Evolutionary conservation across 2,888 invertebrate genomes (phyloP).

Genomic region (Leptopterna dolabrata): DNA sequence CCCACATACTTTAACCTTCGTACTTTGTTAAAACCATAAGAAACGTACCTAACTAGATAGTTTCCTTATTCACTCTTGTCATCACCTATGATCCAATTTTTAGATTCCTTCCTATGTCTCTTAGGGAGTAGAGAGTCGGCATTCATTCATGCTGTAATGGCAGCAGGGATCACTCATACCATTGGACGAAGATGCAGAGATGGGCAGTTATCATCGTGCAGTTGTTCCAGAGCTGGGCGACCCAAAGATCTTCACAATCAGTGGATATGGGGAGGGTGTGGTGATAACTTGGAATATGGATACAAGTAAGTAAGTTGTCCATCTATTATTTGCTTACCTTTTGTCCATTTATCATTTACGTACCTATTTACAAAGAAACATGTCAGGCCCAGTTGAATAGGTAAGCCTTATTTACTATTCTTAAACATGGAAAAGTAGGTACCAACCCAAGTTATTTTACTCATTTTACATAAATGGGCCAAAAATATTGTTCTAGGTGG

Average conservation of each 20-base stretch:
- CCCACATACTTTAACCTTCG: too few relatives aligned
- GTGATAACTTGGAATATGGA: conserved; percentile 95
- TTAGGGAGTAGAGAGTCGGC: conserved; percentile 88
- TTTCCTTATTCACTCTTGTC: too few relatives aligned
- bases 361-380: too few relatives aligned
- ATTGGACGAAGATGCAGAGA: conserved; percentile 92
- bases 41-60: too few relatives aligned
- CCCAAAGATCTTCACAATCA: conserved; percentile 87
- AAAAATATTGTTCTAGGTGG: too few relatives aligned
- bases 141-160: conserved; percentile 89
- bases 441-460: too few relatives aligned
- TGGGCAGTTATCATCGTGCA: conserved; percentile 89
- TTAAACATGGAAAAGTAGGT: too few relatives aligned
- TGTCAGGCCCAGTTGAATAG: too few relatives aligned
- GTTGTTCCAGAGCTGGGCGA: conserved; percentile 85
- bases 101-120: background rate
- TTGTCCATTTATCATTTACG: too few relatives aligned
- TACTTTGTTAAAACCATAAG: too few relatives aligned
- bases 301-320: conserved; percentile 73
- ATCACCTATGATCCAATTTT: background rate
- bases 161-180: conserved; percentile 89
- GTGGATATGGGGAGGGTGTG: conserved; percentile 99
- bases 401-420: too few relatives aligned
- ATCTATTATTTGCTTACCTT: background rate
- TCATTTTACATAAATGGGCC: too few relatives aligned